These are phyloP conservation scores for Drosophila ezoana DNA, from an alignment of 2,888 invertebrate genomes.

Conservation along the genomic window DNA sequence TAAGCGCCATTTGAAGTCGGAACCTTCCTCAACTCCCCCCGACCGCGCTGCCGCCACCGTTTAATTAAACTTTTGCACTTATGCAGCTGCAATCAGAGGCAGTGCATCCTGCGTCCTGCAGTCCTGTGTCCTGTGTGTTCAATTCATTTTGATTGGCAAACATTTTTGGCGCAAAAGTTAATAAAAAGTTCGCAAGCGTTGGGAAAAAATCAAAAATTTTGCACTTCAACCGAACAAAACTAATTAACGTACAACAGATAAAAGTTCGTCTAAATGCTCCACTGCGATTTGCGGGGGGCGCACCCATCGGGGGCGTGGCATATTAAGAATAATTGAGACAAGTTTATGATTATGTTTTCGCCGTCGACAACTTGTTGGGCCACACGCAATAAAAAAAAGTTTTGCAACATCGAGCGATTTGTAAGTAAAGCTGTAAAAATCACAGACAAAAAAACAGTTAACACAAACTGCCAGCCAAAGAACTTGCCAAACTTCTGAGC, in stretches of 20 bases:
- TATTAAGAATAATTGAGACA: conserved; percentile 81
- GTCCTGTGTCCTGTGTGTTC: conserved; percentile 64
- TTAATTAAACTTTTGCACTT: conserved; percentile 84
- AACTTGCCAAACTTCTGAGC: conserved; percentile 53
- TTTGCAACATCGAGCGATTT: conserved; percentile 60
- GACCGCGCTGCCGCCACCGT: conserved; percentile 46
- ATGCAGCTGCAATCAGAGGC: conserved; percentile 75
- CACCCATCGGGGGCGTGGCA: conserved; percentile 40
- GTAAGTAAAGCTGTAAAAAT: conserved; percentile 77
- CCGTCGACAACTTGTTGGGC: conserved; percentile 57
- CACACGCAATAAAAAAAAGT: conserved; percentile 63
- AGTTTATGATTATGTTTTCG: conserved; percentile 73
- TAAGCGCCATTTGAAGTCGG: conserved; percentile 62
- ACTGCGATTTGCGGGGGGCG: conserved; percentile 4
- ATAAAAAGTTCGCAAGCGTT: conserved; percentile 59
- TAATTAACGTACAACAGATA: conserved; percentile 83
- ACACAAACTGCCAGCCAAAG: conserved; percentile 30
- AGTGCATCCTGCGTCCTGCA: conserved; percentile 35
- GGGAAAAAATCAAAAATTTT: conserved; percentile 80
- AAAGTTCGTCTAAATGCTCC: conserved; percentile 67
- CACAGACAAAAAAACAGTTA: conserved; percentile 76
- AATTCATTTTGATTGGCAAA: conserved; percentile 82
- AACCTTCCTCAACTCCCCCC: background rate
- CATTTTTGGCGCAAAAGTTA: conserved; percentile 63
- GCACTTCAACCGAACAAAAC: conserved; percentile 80